Evolutionary conservation across 1,140 invertebrate species (phyloP).

Genomic region (Drosophila pectinifera): DNA sequence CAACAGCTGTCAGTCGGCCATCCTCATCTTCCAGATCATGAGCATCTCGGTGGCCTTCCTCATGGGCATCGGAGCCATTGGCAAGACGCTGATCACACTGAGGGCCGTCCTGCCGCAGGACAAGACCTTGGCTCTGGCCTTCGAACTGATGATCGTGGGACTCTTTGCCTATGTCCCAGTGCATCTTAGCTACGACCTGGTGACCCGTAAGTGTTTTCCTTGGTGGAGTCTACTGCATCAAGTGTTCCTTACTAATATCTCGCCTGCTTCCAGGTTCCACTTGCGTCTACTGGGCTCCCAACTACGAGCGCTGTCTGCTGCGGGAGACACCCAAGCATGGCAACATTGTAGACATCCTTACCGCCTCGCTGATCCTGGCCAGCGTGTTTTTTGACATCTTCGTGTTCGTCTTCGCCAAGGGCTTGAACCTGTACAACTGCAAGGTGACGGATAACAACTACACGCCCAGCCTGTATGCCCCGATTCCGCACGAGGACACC

Average conservation of each 20-base stretch:
- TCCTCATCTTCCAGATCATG: slow-evolving; percentile 86
- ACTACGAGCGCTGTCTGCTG: slow-evolving; percentile 71
- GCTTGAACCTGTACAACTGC: slow-evolving; percentile 78
- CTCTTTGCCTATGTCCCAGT: slow-evolving; percentile 87
- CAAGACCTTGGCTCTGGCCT: slow-evolving; percentile 87
- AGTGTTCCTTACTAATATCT: not conserved
- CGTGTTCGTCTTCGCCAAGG: slow-evolving; percentile 74
- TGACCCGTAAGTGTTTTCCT: slow-evolving; percentile 84
- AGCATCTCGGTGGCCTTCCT: slow-evolving; percentile 83
- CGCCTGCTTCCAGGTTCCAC: slow-evolving; percentile 63
- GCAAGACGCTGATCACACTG: slow-evolving; percentile 87
- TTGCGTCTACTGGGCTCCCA: slow-evolving; percentile 82
- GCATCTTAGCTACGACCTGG: slow-evolving; percentile 86
- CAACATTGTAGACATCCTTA: slow-evolving; percentile 79
- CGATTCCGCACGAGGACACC: slow-evolving; percentile 72
- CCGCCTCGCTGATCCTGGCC: slow-evolving; percentile 71
- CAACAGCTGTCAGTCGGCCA: slow-evolving; percentile 85
- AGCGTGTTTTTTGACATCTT: slow-evolving; percentile 78
- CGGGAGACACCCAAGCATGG: slow-evolving; percentile 80
- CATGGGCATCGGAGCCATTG: slow-evolving; percentile 86
- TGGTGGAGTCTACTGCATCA: not conserved
- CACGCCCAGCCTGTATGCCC: slow-evolving; percentile 74
- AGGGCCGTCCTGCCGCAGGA: slow-evolving; percentile 86
- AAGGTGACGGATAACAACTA: slow-evolving; percentile 81
- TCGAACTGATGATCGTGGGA: slow-evolving; percentile 86